phyloP scores from a whole-genome alignment of 2,797 vertebrate species.

The Oryzias dopingdopingensis region DNA sequence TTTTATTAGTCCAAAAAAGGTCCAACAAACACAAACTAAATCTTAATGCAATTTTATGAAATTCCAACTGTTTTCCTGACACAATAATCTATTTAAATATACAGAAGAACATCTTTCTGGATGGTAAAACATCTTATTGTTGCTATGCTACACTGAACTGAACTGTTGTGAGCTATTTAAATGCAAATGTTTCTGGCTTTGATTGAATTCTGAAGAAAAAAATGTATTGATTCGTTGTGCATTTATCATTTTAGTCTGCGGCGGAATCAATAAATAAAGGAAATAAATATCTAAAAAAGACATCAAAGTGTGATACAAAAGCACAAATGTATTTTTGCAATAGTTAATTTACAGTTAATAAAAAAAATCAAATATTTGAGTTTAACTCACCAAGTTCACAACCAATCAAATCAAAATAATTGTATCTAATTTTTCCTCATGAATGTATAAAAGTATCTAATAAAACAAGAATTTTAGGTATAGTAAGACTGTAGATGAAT shows the following conservation, averaged over 20 bases:
- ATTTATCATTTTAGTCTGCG: background rate
- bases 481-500: too few species aligned
- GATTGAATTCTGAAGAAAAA: background rate
- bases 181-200: slow-evolving; percentile 3
- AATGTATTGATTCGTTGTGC: background rate
- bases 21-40: background rate
- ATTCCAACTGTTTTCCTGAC: background rate
- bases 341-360: too few species aligned
- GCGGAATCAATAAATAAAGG: background rate
- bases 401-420: too few species aligned
- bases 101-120: background rate
- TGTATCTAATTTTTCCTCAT: too few species aligned
- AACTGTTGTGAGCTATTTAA: slow-evolving; percentile 2
- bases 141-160: background rate
- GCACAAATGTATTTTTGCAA: too few species aligned
- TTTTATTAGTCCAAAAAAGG: too few species aligned
- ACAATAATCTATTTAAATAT: background rate
- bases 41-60: background rate
- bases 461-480: too few species aligned
- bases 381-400: too few species aligned
- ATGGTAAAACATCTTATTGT: slow-evolving; percentile 1
- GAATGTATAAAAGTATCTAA: too few species aligned
- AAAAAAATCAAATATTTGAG: too few species aligned
- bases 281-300: too few species aligned
- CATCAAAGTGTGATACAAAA: too few species aligned